A percentile compares a stretch with the other conserved stretches of the same genome.
phyloP scores from a whole-genome alignment of 2,113 vertebrate species.

The Pelecanus crispus region DNA sequence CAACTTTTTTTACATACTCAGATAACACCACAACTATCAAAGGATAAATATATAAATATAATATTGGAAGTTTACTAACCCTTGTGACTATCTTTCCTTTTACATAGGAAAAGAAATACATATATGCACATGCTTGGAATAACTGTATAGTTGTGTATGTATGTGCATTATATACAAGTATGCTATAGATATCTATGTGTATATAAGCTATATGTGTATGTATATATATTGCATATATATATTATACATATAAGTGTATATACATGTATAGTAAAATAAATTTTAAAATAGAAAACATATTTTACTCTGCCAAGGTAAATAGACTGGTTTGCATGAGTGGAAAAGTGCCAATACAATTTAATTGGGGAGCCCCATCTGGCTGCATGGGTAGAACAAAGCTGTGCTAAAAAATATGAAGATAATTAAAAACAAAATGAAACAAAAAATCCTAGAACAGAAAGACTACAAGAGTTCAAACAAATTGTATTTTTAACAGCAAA shows the following conservation, averaged over 20 bases:
- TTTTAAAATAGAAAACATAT: not conserved
- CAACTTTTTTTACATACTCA: not conserved
- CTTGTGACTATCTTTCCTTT: not conserved
- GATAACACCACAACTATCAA: not conserved
- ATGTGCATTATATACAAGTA: not conserved
- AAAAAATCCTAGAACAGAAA: not conserved
- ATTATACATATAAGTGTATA: not conserved
- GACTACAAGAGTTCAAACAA: not conserved
- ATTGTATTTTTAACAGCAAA: conserved; percentile 1
- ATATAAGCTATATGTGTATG: not conserved
- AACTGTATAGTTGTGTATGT: not conserved
- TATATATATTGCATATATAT: not conserved
- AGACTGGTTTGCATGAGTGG: not conserved
- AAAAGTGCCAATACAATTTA: not conserved
- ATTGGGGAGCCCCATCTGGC: conserved; percentile 13
- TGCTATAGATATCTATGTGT: not conserved
- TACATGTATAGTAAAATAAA: not conserved
- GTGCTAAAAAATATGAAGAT: not conserved
- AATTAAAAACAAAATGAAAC: conserved; percentile 25
- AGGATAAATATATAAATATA: not conserved
- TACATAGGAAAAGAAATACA: not conserved
- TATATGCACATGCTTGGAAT: not conserved
- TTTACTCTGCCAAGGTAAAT: not conserved
- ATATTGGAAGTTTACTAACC: not conserved
- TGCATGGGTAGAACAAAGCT: conserved; percentile 20